These are phyloP conservation scores for Lacerta viridis DNA, from an alignment of 2,797 vertebrate genomes.

Conservation along the genomic window DNA sequence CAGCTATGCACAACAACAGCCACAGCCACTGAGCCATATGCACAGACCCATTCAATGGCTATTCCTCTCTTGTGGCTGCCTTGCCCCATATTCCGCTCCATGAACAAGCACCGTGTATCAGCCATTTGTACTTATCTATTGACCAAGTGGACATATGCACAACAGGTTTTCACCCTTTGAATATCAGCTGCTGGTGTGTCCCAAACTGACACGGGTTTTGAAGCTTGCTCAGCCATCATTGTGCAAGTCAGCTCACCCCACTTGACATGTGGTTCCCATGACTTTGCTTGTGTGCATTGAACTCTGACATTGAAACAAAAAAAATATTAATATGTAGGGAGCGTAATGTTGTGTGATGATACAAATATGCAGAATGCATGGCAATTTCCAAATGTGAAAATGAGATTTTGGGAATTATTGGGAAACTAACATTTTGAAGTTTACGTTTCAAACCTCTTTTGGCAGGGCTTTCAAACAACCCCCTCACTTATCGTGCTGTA, in stretches of 20 bases:
- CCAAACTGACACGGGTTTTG: background rate
- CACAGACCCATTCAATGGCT: background rate
- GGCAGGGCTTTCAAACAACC: background rate
- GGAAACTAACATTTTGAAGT: background rate
- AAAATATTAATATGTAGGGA: constrained; percentile 8
- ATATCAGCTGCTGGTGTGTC: background rate
- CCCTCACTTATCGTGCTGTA: background rate
- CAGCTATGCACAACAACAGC: background rate
- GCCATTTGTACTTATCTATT: background rate
- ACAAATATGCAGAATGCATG: background rate
- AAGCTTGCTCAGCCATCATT: background rate
- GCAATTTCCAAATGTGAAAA: background rate
- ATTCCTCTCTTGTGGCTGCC: background rate
- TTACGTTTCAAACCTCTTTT: background rate
- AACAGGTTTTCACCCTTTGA: background rate
- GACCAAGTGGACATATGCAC: too few species aligned
- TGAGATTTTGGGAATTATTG: background rate
- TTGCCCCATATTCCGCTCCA: background rate
- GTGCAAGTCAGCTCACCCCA: background rate
- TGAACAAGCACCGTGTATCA: background rate
- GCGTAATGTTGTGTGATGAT: background rate
- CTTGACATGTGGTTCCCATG: background rate
- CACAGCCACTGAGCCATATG: background rate
- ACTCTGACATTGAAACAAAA: background rate
- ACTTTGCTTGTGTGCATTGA: background rate